phyloP scores from a whole-genome alignment of 2,113 vertebrate species.

The Rhipidura dahli region DNA sequence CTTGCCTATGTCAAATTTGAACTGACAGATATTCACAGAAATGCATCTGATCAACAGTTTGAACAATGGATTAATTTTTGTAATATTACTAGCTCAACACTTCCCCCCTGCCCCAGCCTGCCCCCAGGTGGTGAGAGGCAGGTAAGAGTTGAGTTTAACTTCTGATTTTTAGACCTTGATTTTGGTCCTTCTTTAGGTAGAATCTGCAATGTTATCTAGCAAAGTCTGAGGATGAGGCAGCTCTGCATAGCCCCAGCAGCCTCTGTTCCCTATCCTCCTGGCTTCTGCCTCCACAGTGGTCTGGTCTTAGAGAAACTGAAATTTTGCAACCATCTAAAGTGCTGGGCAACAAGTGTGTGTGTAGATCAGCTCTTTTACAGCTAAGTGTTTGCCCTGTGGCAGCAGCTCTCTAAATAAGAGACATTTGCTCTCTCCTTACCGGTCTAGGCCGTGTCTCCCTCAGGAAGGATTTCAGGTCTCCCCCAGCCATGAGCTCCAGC shows the following conservation, averaged over 20 bases:
- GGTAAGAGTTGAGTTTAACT: background rate
- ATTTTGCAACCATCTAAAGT: background rate
- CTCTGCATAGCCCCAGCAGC: background rate
- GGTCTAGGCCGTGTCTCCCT: constrained; percentile 91
- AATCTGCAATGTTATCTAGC: background rate
- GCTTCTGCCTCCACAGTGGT: background rate
- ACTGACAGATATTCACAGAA: background rate
- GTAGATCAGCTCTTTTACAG: background rate
- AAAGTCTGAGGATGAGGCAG: background rate
- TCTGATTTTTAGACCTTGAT: background rate
- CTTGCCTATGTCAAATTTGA: background rate
- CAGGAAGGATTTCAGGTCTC: constrained; percentile 95
- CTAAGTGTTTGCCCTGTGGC: background rate
- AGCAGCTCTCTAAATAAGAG: background rate
- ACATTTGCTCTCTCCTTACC: constrained; percentile 74
- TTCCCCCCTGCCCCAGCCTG: background rate
- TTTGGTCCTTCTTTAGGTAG: background rate
- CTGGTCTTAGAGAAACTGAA: background rate
- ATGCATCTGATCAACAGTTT: background rate
- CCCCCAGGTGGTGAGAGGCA: background rate
- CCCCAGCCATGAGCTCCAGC: constrained; percentile 95
- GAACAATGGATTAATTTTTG: background rate
- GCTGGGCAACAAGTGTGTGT: background rate
- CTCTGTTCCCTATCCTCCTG: background rate
- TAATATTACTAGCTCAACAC: background rate